Percentiles rank a stretch among this genome's conserved stretches.
These are phyloP conservation scores for Laspeyria flexula DNA, from an alignment of 2,888 invertebrate species.

Conservation along the genomic window DNA sequence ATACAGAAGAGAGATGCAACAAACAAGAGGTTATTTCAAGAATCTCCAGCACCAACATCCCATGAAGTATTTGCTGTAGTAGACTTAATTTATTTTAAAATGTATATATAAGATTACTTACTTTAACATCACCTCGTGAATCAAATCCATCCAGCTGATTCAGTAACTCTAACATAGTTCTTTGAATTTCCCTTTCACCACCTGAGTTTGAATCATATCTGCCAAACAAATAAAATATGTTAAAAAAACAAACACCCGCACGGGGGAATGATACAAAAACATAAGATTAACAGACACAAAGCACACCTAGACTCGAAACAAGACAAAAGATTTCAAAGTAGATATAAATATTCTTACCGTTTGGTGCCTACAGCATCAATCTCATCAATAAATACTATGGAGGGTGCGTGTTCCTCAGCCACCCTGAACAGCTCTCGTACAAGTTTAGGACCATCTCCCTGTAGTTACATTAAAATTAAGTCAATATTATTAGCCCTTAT, in stretches of 20 bases:
- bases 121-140: slow-evolving; percentile 98
- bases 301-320: too few relatives aligned
- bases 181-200: slow-evolving; percentile 99
- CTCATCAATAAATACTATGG: slow-evolving; percentile 99
- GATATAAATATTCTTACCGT: slow-evolving; percentile 79
- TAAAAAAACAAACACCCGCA: not conserved
- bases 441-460: slow-evolving; percentile 99
- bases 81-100: too few relatives aligned
- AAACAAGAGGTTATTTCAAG: too few relatives aligned
- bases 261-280: too few relatives aligned
- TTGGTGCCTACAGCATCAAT: slow-evolving; percentile 99
- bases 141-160: slow-evolving; percentile 99
- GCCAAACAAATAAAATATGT: slow-evolving; percentile 26
- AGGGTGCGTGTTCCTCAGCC: slow-evolving; percentile 99
- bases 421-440: slow-evolving; percentile 99
- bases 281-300: too few relatives aligned
- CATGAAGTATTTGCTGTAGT: too few relatives aligned
- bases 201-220: slow-evolving; percentile 99
- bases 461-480: slow-evolving; percentile 21
- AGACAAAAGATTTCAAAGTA: too few relatives aligned
- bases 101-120: too few relatives aligned
- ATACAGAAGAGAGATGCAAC: too few relatives aligned
- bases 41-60: too few relatives aligned
- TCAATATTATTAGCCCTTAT: too few relatives aligned
- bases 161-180: slow-evolving; percentile 99